Conservation (phyloP, 1,140 invertebrate species). For the Brachionus plicatilis region DNA sequence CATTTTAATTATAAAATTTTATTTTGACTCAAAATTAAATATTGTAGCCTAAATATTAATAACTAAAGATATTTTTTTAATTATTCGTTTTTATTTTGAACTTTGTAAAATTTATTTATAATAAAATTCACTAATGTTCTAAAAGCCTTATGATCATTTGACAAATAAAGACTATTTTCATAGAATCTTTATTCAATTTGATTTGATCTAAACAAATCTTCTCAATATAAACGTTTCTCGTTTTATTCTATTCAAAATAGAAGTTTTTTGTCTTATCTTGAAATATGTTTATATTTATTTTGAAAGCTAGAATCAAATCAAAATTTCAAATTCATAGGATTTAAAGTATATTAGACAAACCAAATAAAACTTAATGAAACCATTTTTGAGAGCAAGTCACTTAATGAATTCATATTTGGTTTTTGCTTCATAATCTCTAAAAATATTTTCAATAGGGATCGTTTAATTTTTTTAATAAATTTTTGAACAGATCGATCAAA, state of each 20-base stretch:
- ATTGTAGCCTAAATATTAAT: slow-evolving; percentile 1
- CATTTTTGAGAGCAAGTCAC: no score
- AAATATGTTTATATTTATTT: not conserved
- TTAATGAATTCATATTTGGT: no score
- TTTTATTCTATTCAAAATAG: no score
- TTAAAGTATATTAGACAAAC: no score
- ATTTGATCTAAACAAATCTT: not conserved
- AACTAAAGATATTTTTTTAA: not conserved
- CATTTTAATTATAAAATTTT: not conserved
- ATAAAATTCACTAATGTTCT: not conserved
- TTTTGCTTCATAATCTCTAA: no score
- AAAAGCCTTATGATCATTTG: not conserved
- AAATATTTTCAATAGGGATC: no score
- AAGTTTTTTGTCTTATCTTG: no score
- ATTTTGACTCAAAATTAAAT: not conserved
- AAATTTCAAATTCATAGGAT: not conserved
- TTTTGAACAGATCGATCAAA: no score
- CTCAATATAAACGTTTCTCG: not conserved
- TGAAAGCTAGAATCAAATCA: not conserved
- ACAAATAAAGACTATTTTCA: not conserved
- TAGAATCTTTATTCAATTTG: not conserved
- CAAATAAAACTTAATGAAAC: no score
- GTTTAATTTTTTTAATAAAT: no score
- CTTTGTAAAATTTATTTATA: not conserved
- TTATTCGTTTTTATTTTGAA: not conserved